Evolutionary conservation across 1,140 invertebrate genomes (phyloP).

Genomic region (Cephus cinctus): DNA sequence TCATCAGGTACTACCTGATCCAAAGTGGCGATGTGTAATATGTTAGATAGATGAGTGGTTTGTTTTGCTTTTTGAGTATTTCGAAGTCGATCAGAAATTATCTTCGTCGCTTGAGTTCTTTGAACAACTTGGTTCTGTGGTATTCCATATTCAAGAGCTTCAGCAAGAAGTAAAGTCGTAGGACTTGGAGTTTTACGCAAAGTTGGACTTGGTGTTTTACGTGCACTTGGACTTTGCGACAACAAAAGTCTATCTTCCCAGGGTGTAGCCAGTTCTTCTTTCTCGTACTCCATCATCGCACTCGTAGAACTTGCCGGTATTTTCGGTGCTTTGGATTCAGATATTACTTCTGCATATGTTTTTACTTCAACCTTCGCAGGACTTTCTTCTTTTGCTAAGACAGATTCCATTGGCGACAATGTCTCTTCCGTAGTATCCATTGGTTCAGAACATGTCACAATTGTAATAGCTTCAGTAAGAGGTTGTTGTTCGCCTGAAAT

Average conservation of each 20-base stretch:
- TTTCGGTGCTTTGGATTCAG: slow-evolving; percentile 12
- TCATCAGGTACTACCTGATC: slow-evolving; percentile 58
- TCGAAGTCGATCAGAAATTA: slow-evolving; percentile 56
- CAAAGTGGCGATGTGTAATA: slow-evolving; percentile 62
- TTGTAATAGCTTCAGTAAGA: slow-evolving; percentile 15
- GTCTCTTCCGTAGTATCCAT: slow-evolving; percentile 41
- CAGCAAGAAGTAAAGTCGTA: slow-evolving; percentile 24
- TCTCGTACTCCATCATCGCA: not conserved
- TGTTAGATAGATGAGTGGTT: slow-evolving; percentile 56
- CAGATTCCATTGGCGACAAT: slow-evolving; percentile 33
- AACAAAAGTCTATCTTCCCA: slow-evolving; percentile 28
- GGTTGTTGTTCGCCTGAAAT: not conserved
- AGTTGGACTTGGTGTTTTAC: slow-evolving; percentile 8
- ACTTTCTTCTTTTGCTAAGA: slow-evolving; percentile 15
- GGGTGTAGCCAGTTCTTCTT: slow-evolving; percentile 13
- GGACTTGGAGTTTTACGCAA: slow-evolving; percentile 20
- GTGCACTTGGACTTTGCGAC: slow-evolving; percentile 3
- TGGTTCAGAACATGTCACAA: slow-evolving; percentile 29
- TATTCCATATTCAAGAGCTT: slow-evolving; percentile 24
- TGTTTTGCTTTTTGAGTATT: slow-evolving; percentile 56
- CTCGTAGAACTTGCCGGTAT: slow-evolving; percentile 10
- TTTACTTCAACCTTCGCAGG: slow-evolving; percentile 19
- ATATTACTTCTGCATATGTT: slow-evolving; percentile 30
- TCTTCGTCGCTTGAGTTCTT: slow-evolving; percentile 47
- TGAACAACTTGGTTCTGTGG: slow-evolving; percentile 35